These are phyloP conservation scores for Leptopilina boulardi DNA, from an alignment of 1,140 invertebrate species.

Conservation along the genomic window DNA sequence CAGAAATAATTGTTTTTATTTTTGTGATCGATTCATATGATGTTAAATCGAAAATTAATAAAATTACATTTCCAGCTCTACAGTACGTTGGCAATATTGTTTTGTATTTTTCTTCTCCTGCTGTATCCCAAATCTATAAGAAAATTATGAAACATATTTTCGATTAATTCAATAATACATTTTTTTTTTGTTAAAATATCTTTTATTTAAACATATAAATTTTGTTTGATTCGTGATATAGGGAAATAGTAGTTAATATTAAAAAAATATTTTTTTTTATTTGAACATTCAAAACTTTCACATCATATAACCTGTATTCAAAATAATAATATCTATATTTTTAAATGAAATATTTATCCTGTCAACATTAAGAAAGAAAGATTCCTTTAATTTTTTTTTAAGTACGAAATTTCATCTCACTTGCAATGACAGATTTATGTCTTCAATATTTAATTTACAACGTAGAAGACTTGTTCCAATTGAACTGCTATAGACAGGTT, in stretches of 20 bases:
- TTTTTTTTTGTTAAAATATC: no score
- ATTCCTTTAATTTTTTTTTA: no score
- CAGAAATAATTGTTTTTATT: constrained; percentile 88
- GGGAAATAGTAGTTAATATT: no score
- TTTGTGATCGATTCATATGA: constrained; percentile 82
- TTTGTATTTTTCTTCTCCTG: constrained; percentile 86
- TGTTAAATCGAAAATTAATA: constrained; percentile 92
- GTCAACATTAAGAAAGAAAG: no score
- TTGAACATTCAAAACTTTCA: no score
- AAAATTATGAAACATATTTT: constrained; percentile 7
- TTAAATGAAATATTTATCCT: no score
- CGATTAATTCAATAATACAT: no score
- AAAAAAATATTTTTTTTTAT: no score
- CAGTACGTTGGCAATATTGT: constrained; percentile 96
- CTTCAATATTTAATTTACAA: constrained; percentile 84
- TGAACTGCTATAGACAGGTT: constrained; percentile 85
- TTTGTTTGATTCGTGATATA: no score
- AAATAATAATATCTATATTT: no score
- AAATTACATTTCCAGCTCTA: constrained; percentile 90
- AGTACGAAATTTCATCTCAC: constrained; percentile 71
- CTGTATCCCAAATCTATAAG: constrained; percentile 93
- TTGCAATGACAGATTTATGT: constrained; percentile 84
- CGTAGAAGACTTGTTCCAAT: constrained; percentile 93
- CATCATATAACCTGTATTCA: no score
- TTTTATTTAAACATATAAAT: no score